Base-by-base conservation (phyloP, 2,797 vertebrate species). In the Myotis planiceps region DNA sequence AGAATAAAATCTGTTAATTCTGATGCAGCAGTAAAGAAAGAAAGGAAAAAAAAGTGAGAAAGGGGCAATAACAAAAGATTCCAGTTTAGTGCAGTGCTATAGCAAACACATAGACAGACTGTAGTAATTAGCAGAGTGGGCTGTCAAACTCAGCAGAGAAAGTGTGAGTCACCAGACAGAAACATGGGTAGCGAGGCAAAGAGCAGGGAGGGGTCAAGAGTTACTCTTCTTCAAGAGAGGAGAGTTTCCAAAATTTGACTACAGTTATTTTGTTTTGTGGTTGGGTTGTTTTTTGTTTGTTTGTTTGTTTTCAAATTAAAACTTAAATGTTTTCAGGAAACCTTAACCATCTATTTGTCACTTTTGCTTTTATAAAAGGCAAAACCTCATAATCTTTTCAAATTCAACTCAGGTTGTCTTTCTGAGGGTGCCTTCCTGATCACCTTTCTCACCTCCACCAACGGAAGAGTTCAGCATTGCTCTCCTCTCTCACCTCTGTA, bases 1-100 rank as follows among this genome's bases (percentile, higher is more conserved):
- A 7, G 5, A 80, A 79, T 74, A 66, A 80, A 65, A 74, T 90
- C 68, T 66, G 58, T 23, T 74, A 32, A 66, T 49, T 63, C 60
- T 58, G 80, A 79, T 21, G 74, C 2, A 74, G 37, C 58, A 74
- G 25, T 68, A 72, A 80, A 66, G 39, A 66, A 72, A 63, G 19
- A 29, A 69, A 60, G 47, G 7, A 39, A 49, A 21, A 58, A 60
- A 29, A 29, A 29, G 58, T 68, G 16, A 51, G 42, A 63, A 63
- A 9, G 32, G 27, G 55, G 4, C 16, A 84, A 49, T 51, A 78
- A 66, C 25, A 74, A 45, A 63, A 65, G 6, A 23, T 23, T 68
- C 9, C 51, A 84, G 27, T 84, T 72, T 47, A 66, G 25, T 72
- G 21, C 5, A 32, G 13, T 39, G 27, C 4, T 34, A 15, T 19